Evolutionary conservation across 2,888 invertebrate genomes (phyloP).

Genomic region (Caenorhabditis zanzibari): DNA sequence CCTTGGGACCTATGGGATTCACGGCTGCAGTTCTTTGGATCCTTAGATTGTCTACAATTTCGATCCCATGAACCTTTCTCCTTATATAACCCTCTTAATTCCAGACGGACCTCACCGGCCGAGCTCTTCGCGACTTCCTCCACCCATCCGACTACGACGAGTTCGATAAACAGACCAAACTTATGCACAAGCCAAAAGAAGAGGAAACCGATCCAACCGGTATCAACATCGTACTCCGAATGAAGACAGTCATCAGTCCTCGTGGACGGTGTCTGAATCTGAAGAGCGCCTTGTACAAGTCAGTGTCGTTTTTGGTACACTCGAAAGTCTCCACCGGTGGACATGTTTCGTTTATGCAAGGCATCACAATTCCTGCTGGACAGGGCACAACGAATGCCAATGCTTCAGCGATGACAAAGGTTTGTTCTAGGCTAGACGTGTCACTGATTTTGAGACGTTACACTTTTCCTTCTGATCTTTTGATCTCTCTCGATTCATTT

Average conservation of each 20-base stretch:
- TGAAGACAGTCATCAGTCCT: slow-evolving; percentile 95
- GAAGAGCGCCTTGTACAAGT: slow-evolving; percentile 94
- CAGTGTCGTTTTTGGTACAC: slow-evolving; percentile 76
- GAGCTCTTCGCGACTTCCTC: slow-evolving; percentile 94
- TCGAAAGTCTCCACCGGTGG: slow-evolving; percentile 71
- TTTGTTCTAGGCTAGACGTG: slow-evolving; percentile 9
- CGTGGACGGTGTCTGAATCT: slow-evolving; percentile 95
- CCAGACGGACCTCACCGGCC: slow-evolving; percentile 96
- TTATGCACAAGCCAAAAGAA: slow-evolving; percentile 47
- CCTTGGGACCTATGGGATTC: too few relatives aligned
- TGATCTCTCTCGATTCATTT: slow-evolving; percentile 23
- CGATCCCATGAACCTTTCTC: not conserved
- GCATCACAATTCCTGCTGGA: slow-evolving; percentile 78
- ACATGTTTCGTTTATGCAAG: slow-evolving; percentile 76
- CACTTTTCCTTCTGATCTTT: slow-evolving; percentile 26
- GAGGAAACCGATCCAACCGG: slow-evolving; percentile 37
- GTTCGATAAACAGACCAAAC: slow-evolving; percentile 85
- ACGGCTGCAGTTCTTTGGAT: too few relatives aligned
- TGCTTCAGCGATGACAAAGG: slow-evolving; percentile 72
- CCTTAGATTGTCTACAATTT: too few relatives aligned
- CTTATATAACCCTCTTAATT: slow-evolving; percentile 1
- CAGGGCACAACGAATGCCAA: slow-evolving; percentile 75
- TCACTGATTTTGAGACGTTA: slow-evolving; percentile 14
- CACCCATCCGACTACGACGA: slow-evolving; percentile 97
- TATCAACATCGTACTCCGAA: slow-evolving; percentile 87